These are phyloP conservation scores for Luffia ferchaultella DNA, from an alignment of 2,888 invertebrate species.

Conservation along the genomic window DNA sequence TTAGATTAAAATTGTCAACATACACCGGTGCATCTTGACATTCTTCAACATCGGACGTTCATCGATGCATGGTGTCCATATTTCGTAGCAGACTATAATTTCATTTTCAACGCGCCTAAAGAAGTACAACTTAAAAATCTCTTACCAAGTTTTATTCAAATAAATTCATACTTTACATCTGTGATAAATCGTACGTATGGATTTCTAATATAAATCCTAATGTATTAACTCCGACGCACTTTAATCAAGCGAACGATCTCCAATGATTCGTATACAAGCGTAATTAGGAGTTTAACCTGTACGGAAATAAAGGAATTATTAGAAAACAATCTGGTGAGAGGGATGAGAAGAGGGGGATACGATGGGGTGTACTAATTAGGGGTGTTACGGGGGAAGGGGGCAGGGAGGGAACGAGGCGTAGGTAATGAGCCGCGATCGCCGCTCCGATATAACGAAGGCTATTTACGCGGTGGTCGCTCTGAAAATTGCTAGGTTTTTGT, in stretches of 20 bases:
- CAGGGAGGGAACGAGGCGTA: slow-evolving; percentile 52
- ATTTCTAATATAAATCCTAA: too few species aligned
- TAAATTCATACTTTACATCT: too few species aligned
- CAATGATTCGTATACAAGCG: slow-evolving; percentile 22
- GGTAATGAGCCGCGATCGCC: slow-evolving; percentile 66
- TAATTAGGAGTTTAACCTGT: slow-evolving; percentile 41
- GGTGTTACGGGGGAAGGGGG: slow-evolving; percentile 22
- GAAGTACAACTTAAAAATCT: too few species aligned
- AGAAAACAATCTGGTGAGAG: slow-evolving; percentile 55
- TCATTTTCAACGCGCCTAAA: too few species aligned
- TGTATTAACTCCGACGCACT: background rate
- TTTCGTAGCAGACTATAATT: too few species aligned
- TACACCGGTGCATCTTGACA: too few species aligned
- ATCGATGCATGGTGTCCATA: too few species aligned
- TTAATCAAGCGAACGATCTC: background rate
- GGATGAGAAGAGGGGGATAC: slow-evolving; percentile 21
- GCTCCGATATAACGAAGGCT: slow-evolving; percentile 61
- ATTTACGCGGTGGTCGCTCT: slow-evolving; percentile 60
- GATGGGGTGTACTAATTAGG: slow-evolving; percentile 12
- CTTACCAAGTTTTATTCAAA: too few species aligned
- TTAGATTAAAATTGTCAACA: too few species aligned
- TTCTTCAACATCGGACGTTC: too few species aligned
- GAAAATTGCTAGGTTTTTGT: slow-evolving; percentile 63
- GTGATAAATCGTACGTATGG: too few species aligned
- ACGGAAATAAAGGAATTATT: slow-evolving; percentile 57